Evolutionary conservation across 2,113 vertebrate genomes (phyloP), one percentile per base, ranked within the genome.

Genomic region (Nothoprocta pentlandii): DNA sequence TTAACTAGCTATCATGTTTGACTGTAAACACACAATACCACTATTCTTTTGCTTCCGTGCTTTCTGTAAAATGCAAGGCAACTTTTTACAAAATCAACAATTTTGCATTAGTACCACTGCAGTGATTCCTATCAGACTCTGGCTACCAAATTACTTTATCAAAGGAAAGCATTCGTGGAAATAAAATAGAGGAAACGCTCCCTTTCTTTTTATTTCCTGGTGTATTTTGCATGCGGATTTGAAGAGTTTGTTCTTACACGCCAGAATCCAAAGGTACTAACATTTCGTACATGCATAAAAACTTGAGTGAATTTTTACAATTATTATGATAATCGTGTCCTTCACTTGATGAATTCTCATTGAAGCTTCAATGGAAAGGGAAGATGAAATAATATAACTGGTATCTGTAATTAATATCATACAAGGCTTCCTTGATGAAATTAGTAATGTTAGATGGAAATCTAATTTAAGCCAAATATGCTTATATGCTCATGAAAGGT

Each of bases 381-480:
- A 97, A 97, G 93, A 97, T 95, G 96, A 97, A 97, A 97, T 97
- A 95, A 95, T 89, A 93, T 94, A 97, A 97, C 85, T 97, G 93
- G 93, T 96, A 96, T 95, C 94, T 91, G 91, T 92, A 98, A 97
- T 97, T 97, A 97, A 94, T 97, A 97, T 95, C 95, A 97, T 93
- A 96, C 92, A 96, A 96, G 97, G 94, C 77, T 97, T 98, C 91
- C 95, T 94, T 97, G 95, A 95, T 96, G 92, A 97, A 98, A 98
- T 97, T 97, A 98, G 97, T 97, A 97, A 96, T 92, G 96, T 96
- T 93, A 96, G 89, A 94, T 96, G 77, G 90, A 97, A 98, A 97
- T 96, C 94, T 97, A 97, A 97, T 97, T 97, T 97, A 97, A 97
- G 94, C 80, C 84, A 97, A 97, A 97, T 96, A 96, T 97, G 94